Conservation (phyloP, 2,797 vertebrate genomes). For the Malacoctenus gilli region DNA sequence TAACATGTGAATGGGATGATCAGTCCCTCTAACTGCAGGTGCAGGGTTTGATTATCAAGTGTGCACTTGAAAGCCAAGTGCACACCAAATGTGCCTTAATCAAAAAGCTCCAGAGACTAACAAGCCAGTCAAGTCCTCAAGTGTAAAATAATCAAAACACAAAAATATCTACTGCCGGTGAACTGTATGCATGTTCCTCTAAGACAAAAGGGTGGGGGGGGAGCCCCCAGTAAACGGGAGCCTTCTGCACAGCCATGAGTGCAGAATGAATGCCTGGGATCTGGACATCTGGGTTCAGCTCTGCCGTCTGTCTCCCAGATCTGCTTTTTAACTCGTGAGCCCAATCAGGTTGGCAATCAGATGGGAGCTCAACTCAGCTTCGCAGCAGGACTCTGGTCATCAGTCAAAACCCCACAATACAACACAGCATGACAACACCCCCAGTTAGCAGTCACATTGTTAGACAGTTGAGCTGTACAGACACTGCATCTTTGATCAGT, state of each 20-base stretch:
- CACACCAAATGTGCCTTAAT: neutral
- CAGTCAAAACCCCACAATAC: conserved; percentile 55
- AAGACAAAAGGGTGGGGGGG: neutral
- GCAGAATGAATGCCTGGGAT: conserved; percentile 50
- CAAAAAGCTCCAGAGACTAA: neutral
- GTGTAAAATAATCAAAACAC: neutral
- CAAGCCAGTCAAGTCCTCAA: too few species aligned
- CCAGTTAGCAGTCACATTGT: conserved; percentile 23
- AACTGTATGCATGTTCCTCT: neutral
- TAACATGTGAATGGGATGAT: neutral
- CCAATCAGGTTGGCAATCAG: conserved; percentile 61
- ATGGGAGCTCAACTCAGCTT: conserved; percentile 48
- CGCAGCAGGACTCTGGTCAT: conserved; percentile 52
- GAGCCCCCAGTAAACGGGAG: conserved; percentile 29
- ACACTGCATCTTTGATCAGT: conserved; percentile 29
- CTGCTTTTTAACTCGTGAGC: conserved; percentile 63
- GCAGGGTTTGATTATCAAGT: conserved; percentile 3
- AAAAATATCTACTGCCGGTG: too few species aligned
- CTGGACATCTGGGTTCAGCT: conserved; percentile 66
- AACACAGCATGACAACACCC: conserved; percentile 45
- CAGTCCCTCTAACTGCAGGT: too few species aligned
- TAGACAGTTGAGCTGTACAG: conserved; percentile 19
- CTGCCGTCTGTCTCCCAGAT: conserved; percentile 61
- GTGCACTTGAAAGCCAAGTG: conserved; percentile 1
- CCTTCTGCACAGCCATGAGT: conserved; percentile 56